These are phyloP conservation scores for Anguilla rostrata DNA, from an alignment of 2,113 vertebrate genomes.

Conservation along the genomic window DNA sequence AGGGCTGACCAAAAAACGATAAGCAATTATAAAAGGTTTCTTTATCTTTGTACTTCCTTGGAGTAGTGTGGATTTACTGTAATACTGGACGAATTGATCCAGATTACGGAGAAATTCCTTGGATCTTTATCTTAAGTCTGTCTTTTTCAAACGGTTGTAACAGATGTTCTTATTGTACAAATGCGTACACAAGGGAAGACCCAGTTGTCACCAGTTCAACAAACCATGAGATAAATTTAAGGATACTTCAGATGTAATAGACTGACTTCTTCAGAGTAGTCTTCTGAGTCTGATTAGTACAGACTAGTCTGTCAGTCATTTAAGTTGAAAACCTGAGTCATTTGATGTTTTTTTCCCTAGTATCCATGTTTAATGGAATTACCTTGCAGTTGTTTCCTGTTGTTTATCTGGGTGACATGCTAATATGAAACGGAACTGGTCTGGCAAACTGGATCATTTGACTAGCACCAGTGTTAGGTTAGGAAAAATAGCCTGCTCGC, in stretches of 20 bases:
- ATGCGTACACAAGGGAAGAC: neutral
- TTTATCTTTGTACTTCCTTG: neutral
- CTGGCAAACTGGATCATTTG: neutral
- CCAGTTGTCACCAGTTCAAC: neutral
- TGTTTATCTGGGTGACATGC: neutral
- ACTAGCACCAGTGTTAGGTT: neutral
- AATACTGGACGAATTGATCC: neutral
- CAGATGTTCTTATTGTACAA: neutral
- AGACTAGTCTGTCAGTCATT: neutral
- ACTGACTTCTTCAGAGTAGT: neutral
- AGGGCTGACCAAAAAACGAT: too few relatives aligned
- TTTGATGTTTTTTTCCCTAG: neutral
- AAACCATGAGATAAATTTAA: neutral
- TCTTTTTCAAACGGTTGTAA: neutral
- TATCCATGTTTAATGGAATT: neutral
- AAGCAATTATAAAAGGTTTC: neutral
- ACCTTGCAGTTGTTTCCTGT: neutral
- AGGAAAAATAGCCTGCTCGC: neutral
- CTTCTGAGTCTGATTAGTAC: neutral
- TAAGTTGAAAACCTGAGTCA: neutral
- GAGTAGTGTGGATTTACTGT: neutral
- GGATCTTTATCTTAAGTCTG: neutral
- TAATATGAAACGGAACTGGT: neutral
- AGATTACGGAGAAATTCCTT: neutral
- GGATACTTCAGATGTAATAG: neutral